These are phyloP conservation scores for Rhombomys opimus DNA, from an alignment of 2,113 vertebrate genomes.

Conservation along the genomic window DNA sequence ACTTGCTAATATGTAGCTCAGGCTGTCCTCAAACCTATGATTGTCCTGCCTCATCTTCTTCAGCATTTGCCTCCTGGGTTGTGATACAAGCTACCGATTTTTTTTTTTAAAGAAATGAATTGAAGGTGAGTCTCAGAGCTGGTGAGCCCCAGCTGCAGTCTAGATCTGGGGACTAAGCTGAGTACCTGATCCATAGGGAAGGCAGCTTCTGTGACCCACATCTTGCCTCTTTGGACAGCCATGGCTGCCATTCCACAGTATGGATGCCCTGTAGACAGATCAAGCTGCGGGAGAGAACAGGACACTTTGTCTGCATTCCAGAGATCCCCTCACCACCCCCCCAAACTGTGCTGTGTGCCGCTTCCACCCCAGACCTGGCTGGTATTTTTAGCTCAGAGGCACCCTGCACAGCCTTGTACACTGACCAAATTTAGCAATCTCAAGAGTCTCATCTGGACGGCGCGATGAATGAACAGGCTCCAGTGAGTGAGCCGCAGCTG, in stretches of 20 bases:
- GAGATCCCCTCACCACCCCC: not conserved
- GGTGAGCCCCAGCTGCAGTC: not conserved
- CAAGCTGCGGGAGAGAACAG: fast-evolving
- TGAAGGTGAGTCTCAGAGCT: not conserved
- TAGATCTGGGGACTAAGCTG: not conserved
- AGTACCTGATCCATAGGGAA: fast-evolving
- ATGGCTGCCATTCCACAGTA: fast-evolving
- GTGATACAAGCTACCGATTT: not conserved
- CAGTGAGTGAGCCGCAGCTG: not conserved
- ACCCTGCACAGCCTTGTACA: constrained; percentile 16
- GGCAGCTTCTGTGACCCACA: fast-evolving
- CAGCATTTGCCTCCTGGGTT: not conserved
- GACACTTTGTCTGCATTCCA: not conserved
- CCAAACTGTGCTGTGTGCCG: not conserved
- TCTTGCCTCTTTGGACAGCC: fast-evolving
- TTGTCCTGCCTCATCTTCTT: not conserved
- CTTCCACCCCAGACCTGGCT: not conserved
- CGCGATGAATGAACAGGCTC: constrained; percentile 33
- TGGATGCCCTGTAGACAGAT: fast-evolving
- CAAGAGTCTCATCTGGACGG: constrained; percentile 4
- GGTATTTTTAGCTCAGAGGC: constrained; percentile 72
- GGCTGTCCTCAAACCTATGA: not conserved
- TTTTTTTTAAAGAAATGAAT: not conserved
- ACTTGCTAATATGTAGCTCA: not conserved
- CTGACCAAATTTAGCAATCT: constrained; percentile 79